A percentile compares a stretch with the other conserved stretches of the same genome.
These are phyloP conservation scores for Brachyrhaphis roseni DNA, from an alignment of 2,797 vertebrate species.

Conservation along the genomic window DNA sequence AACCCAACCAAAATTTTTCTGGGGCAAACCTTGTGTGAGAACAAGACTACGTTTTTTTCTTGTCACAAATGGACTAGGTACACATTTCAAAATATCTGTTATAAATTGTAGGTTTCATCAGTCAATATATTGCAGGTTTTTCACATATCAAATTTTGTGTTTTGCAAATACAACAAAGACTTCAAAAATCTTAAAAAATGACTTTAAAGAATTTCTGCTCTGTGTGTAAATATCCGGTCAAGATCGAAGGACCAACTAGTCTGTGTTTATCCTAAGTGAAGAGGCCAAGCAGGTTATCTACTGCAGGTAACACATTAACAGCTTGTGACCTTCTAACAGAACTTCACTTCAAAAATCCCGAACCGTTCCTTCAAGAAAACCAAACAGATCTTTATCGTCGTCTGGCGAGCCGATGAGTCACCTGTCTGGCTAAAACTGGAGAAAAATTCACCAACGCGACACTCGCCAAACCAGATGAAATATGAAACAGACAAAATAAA, in stretches of 20 bases:
- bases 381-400: neutral
- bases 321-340: neutral
- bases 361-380: neutral
- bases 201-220: neutral
- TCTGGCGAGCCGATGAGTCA: slow-evolving; percentile 3
- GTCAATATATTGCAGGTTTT: too few relatives aligned
- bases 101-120: too few relatives aligned
- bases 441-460: neutral
- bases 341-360: neutral
- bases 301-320: neutral
- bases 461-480: neutral
- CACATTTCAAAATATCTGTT: too few relatives aligned
- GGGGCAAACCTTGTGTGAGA: too few relatives aligned
- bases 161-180: neutral
- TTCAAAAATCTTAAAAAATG: neutral
- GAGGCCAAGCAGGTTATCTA: neutral
- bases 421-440: neutral
- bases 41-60: too few relatives aligned
- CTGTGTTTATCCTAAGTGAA: neutral
- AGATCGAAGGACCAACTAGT: neutral
- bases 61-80: too few relatives aligned
- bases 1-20: too few relatives aligned
- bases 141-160: too few relatives aligned
- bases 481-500: slow-evolving; percentile 5
- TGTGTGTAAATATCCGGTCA: neutral